These are phyloP conservation scores for Cheumatopsyche charites DNA, from an alignment of 1,140 invertebrate species.

Conservation along the genomic window DNA sequence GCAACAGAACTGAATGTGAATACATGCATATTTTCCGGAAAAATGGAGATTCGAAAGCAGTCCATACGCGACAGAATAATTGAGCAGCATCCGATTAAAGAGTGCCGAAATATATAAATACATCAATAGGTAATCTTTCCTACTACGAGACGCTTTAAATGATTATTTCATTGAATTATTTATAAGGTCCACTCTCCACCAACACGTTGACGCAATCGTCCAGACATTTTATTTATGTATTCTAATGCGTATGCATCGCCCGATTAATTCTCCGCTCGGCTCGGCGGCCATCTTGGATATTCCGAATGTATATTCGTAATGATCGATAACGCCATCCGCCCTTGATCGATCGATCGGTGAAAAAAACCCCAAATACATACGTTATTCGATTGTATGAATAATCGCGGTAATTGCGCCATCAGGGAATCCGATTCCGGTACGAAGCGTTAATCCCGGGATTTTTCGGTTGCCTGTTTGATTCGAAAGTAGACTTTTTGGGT, in stretches of 20 bases:
- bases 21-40: too few species aligned
- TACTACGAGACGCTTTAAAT: background rate
- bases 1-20: too few species aligned
- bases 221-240: slow-evolving; percentile 12
- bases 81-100: background rate
- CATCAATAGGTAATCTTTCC: background rate
- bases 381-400: too few species aligned
- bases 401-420: too few species aligned
- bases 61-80: too few species aligned
- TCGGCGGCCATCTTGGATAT: background rate
- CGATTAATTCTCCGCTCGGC: slow-evolving; percentile 1
- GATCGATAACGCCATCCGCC: slow-evolving; percentile 6
- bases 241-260: slow-evolving; percentile 10
- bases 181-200: background rate
- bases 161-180: background rate
- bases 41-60: too few species aligned
- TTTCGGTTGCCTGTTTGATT: too few species aligned
- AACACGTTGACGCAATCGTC: slow-evolving; percentile 7
- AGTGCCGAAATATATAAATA: slow-evolving; percentile 8
- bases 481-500: too few species aligned
- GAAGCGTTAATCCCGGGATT: too few species aligned
- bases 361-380: slow-evolving; percentile 14
- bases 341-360: background rate
- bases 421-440: too few species aligned
- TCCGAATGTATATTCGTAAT: background rate